Conservation (phyloP, 2,113 vertebrate species). For the Corydoras sp. region DNA sequence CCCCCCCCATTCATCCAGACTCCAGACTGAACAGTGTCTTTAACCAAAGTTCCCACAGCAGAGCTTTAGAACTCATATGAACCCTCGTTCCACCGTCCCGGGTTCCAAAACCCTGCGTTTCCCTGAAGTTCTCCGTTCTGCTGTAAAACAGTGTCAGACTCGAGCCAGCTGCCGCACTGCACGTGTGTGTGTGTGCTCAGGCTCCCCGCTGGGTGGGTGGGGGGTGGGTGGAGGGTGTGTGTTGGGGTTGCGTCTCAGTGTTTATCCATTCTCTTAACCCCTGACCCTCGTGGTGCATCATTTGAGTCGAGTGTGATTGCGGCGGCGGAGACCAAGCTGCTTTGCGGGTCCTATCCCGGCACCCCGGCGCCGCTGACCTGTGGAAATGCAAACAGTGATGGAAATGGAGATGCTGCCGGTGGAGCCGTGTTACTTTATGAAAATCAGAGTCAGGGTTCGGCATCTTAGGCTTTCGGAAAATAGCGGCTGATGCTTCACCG, state of each 20-base stretch:
- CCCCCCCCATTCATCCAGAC: too few relatives aligned
- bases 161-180: slow-evolving; percentile 57
- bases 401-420: slow-evolving; percentile 20
- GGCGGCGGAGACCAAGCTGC: neutral
- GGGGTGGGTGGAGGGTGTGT: too few relatives aligned
- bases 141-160: slow-evolving; percentile 70
- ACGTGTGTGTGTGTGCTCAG: slow-evolving; percentile 21
- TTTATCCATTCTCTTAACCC: slow-evolving; percentile 10
- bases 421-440: too few relatives aligned
- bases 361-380: slow-evolving; percentile 30
- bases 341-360: slow-evolving; percentile 20
- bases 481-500: too few relatives aligned
- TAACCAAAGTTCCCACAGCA: too few relatives aligned
- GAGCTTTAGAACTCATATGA: too few relatives aligned
- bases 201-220: neutral
- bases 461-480: too few relatives aligned
- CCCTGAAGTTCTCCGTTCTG: slow-evolving; percentile 58
- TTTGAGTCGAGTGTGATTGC: neutral
- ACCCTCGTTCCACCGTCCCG: too few relatives aligned
- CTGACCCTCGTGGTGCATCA: slow-evolving; percentile 7
- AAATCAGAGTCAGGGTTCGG: too few relatives aligned
- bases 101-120: slow-evolving; percentile 35
- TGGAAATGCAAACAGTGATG: slow-evolving; percentile 16
- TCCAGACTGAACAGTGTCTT: too few relatives aligned
- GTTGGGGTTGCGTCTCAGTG: neutral